Conservation (phyloP, 2,113 vertebrate species). For the Laterallus jamaicensis region DNA sequence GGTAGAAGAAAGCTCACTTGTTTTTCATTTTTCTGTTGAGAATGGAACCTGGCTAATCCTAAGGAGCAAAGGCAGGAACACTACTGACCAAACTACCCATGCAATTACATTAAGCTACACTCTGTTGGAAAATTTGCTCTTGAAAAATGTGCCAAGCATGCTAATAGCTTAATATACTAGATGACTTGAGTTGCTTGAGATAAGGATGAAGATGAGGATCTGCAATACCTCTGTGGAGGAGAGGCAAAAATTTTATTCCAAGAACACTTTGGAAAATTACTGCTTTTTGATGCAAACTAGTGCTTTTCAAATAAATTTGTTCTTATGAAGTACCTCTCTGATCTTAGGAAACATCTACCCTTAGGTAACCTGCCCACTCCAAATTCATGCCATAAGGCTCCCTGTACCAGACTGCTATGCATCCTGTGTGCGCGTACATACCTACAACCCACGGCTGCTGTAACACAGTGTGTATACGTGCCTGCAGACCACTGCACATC, state of each 20-base stretch:
- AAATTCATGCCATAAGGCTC: not conserved
- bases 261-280: not conserved
- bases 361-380: not conserved
- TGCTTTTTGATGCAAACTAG: not conserved
- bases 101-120: not conserved
- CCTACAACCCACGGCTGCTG: not conserved
- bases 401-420: not conserved
- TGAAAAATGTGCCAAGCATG: not conserved
- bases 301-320: not conserved
- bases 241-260: not conserved
- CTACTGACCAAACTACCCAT: not conserved
- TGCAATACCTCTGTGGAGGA: not conserved
- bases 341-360: not conserved
- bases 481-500: not conserved
- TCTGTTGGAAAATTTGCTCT: not conserved
- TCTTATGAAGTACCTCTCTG: not conserved
- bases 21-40: not conserved
- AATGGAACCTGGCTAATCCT: not conserved
- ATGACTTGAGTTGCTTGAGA: not conserved
- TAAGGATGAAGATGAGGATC: not conserved
- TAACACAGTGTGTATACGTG: fast-evolving
- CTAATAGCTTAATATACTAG: not conserved
- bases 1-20: not conserved
- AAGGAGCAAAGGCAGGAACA: not conserved
- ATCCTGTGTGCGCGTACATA: not conserved